A percentile compares a stretch with the other conserved stretches of the same genome.
phyloP scores from a whole-genome alignment of 2,888 invertebrate species.

The Chaetogeoica ovagalla region DNA sequence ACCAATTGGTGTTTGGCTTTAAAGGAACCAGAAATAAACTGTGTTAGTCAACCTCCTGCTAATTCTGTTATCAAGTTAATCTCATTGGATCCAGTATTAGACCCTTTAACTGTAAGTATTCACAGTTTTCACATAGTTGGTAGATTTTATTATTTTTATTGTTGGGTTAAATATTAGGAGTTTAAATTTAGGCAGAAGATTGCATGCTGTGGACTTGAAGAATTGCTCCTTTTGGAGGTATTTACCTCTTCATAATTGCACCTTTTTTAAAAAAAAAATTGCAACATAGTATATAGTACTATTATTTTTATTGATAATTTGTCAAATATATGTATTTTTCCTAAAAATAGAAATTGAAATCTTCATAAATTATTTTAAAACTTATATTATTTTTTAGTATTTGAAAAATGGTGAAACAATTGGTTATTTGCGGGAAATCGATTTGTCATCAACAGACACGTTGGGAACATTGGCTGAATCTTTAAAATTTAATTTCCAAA shows the following conservation, averaged over 20 bases:
- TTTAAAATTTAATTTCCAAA: constrained; percentile 44
- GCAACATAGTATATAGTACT: constrained; percentile 14
- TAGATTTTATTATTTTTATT: constrained; percentile 24
- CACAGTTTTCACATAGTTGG: not conserved
- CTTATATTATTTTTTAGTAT: constrained; percentile 10
- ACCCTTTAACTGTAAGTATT: constrained; percentile 33
- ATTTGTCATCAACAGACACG: constrained; percentile 38
- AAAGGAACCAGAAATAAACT: constrained; percentile 59
- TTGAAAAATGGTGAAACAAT: constrained; percentile 44
- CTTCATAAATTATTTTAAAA: not conserved
- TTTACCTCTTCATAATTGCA: constrained; percentile 48
- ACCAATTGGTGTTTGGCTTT: constrained; percentile 60
- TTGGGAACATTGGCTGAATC: constrained; percentile 3
- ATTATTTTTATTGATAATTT: constrained; percentile 4
- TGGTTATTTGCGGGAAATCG: constrained; percentile 47
- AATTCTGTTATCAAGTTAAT: constrained; percentile 36
- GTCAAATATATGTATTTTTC: not conserved
- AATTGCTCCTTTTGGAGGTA: constrained; percentile 46
- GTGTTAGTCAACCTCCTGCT: constrained; percentile 39
- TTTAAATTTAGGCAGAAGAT: constrained; percentile 51
- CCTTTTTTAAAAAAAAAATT: constrained; percentile 10
- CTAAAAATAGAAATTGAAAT: not conserved
- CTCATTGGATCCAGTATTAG: constrained; percentile 63
- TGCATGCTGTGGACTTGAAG: constrained; percentile 52
- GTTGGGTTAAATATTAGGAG: constrained; percentile 44